Evolutionary conservation across 2,888 invertebrate species (phyloP), one percentile per base, ranked within the genome.

Genomic region (Rhingia campestris): DNA sequence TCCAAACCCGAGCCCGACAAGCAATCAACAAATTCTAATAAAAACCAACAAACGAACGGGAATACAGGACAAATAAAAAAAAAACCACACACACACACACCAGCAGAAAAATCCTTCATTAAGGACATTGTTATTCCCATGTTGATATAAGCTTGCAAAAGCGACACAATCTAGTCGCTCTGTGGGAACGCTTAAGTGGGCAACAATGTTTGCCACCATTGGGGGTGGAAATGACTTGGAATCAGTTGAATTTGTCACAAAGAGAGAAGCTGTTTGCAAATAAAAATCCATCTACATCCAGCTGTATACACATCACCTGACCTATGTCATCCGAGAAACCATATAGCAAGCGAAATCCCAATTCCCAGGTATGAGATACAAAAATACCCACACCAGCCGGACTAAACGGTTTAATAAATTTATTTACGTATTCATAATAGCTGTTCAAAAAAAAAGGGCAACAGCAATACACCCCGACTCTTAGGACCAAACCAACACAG

Each of bases 41-140:
- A 22, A 22, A 82, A 82, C 82, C 82, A 77, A 82, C 82, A 76
- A 49, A 53, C 35, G 30, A 61, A 14, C 41, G 43, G 7, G 43
- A 12, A 41, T 22, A 10, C 37, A 45, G 4, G 41, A 14, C 33
- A 45, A 30, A 59, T 7, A 47, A 63, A 54, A 54, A 35, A 59
- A 74, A 56, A n/a, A 58, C 63, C 41, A 45, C 49, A 70, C 33
- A 54, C 2, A 49, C 63, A 77, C 63, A 72, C 51, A 54, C 51
- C 45, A 49, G 67, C 49, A 43, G 9, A 70, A 70, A 81, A 76
- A 66, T 76, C 76, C 76, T 81, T 81, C 82, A 82, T 82, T 82
- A 82, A 82, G 82, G 79, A 79, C 82, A 82, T 82, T 82, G 82
- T 82, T 73, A 79, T 73, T 82, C 82, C 79, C 82, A 79, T 79